Conservation (phyloP, 2,888 invertebrate species). For the Andrena trimmerana region DNA sequence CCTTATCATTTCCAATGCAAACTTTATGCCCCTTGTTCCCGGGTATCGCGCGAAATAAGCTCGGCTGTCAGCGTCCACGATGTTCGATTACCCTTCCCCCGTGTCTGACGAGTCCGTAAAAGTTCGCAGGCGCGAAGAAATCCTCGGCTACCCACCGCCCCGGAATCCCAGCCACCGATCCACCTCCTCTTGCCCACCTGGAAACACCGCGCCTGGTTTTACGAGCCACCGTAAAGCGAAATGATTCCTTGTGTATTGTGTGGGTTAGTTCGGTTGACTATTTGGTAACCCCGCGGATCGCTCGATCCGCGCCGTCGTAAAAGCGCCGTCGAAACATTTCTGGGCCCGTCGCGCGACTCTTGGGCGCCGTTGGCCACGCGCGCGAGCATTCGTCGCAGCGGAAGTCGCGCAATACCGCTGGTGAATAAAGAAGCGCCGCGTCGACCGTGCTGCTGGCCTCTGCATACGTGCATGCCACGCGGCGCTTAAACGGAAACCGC, state of each 20-base stretch:
- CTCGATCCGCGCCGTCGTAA: neutral
- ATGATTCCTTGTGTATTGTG: slow-evolving; percentile 33
- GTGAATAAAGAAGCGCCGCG: slow-evolving; percentile 28
- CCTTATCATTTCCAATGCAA: slow-evolving; percentile 60
- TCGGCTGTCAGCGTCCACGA: slow-evolving; percentile 20
- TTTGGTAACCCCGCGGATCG: neutral
- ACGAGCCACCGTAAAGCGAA: slow-evolving; percentile 34
- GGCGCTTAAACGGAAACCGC: slow-evolving; percentile 26
- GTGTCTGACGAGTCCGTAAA: slow-evolving; percentile 27
- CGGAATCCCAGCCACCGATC: neutral
- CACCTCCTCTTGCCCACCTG: neutral
- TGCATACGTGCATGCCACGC: neutral
- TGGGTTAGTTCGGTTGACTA: slow-evolving; percentile 19
- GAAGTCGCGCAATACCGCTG: slow-evolving; percentile 31
- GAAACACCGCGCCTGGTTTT: slow-evolving; percentile 8
- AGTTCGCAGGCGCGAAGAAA: slow-evolving; percentile 6
- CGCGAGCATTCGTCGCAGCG: neutral
- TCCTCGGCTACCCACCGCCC: neutral
- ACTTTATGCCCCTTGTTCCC: slow-evolving; percentile 50
- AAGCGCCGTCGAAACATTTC: neutral
- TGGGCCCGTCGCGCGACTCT: neutral
- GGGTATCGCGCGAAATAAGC: slow-evolving; percentile 50
- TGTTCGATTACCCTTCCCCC: slow-evolving; percentile 30
- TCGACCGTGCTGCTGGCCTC: neutral
- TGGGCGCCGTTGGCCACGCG: neutral